These are phyloP conservation scores for Branchellion lobata DNA, from an alignment of 2,888 invertebrate species.

Conservation along the genomic window DNA sequence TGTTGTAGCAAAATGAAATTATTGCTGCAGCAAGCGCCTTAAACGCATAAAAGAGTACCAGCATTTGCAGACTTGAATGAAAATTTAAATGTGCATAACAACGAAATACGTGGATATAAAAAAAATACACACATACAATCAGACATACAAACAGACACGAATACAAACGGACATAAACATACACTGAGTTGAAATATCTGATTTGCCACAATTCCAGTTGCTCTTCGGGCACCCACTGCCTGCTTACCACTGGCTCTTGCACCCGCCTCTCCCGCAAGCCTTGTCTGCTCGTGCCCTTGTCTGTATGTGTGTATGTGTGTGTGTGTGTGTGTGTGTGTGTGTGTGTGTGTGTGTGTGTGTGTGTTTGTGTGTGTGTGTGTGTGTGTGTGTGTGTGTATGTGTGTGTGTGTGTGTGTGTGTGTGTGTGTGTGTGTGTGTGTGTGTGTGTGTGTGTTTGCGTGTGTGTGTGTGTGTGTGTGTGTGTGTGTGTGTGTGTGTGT, in stretches of 20 bases:
- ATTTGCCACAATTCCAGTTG: slow-evolving; percentile 95
- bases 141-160: too few species aligned
- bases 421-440: slow-evolving; percentile 30
- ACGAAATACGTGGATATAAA: too few species aligned
- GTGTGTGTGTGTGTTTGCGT: too few species aligned
- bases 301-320: background rate
- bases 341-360: slow-evolving; percentile 17
- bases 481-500: slow-evolving; percentile 28
- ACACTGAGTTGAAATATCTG: slow-evolving; percentile 64
- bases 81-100: too few species aligned
- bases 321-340: background rate
- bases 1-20: too few species aligned
- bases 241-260: slow-evolving; percentile 88
- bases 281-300: slow-evolving; percentile 73
- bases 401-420: too few species aligned
- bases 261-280: slow-evolving; percentile 87
- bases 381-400: too few species aligned
- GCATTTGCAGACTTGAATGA: too few species aligned
- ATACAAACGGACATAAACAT: too few species aligned
- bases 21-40: too few species aligned
- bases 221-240: slow-evolving; percentile 95
- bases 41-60: too few species aligned
- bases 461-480: background rate
- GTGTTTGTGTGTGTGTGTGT: slow-evolving; percentile 23
- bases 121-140: too few species aligned